phyloP scores from a whole-genome alignment of 2,797 vertebrate genomes.

The Onychomys arenicola region DNA sequence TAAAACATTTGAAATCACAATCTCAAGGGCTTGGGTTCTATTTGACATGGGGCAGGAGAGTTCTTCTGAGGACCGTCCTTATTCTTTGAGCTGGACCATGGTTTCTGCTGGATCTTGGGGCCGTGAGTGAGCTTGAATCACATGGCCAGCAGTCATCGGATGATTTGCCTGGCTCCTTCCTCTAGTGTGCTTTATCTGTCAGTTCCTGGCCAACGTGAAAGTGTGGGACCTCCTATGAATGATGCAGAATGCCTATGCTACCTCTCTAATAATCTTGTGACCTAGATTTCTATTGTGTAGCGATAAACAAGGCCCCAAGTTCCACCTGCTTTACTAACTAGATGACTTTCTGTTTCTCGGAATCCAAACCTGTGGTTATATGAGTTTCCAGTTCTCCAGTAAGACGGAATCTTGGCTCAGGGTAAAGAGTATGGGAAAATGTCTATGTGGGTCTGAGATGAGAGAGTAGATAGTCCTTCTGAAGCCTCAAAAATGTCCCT shows the following conservation, averaged over 20 bases:
- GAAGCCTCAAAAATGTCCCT: constrained; percentile 16
- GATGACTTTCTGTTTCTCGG: background rate
- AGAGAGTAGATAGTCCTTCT: background rate
- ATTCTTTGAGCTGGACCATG: background rate
- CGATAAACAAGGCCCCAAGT: constrained; percentile 9
- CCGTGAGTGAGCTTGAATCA: background rate
- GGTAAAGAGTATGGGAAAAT: background rate
- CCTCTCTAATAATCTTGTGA: background rate
- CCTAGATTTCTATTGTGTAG: constrained; percentile 19
- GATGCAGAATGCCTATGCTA: constrained; percentile 20
- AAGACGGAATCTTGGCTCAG: background rate
- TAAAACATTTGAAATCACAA: background rate
- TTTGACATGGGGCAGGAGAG: background rate
- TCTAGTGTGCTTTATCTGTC: background rate
- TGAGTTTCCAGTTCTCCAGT: background rate
- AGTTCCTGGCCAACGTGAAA: constrained; percentile 39
- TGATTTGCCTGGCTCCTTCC: background rate
- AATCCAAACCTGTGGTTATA: background rate
- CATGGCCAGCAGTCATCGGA: background rate
- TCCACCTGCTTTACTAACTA: background rate
- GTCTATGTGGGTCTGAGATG: background rate
- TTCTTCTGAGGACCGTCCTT: background rate
- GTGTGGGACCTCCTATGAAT: background rate
- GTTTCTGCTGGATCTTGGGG: background rate
- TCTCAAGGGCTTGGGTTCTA: background rate